phyloP scores from a whole-genome alignment of 2,797 vertebrate species.

The Oreortyx pictus region DNA sequence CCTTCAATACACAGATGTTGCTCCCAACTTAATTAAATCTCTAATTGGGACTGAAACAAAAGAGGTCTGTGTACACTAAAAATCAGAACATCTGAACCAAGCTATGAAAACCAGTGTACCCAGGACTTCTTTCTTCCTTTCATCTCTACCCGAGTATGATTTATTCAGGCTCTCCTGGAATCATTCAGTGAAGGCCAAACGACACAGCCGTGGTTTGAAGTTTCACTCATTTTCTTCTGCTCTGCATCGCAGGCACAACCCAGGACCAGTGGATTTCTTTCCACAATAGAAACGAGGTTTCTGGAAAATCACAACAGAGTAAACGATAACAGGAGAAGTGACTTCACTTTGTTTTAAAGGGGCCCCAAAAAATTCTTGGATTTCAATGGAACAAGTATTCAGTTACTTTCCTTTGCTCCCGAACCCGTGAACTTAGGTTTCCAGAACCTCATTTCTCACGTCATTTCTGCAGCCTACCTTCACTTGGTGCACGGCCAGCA shows the following conservation, averaged over 20 bases:
- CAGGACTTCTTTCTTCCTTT: not conserved
- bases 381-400: not conserved
- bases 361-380: not conserved
- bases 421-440: not conserved
- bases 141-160: not conserved
- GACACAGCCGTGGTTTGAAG: not conserved
- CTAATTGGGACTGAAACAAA: not conserved
- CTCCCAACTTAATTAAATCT: not conserved
- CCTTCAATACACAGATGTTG: not conserved
- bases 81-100: not conserved
- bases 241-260: not conserved
- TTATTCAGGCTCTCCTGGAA: not conserved
- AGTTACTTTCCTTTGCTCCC: not conserved
- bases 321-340: not conserved
- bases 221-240: not conserved
- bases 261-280: not conserved
- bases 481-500: not conserved
- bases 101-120: not conserved
- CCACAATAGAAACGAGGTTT: not conserved
- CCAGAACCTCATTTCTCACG: not conserved
- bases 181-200: not conserved
- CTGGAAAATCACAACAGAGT: slow-evolving; percentile 15
- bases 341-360: not conserved
- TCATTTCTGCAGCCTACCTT: not conserved
- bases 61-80: not conserved